Evolutionary conservation across 1,140 invertebrate species (phyloP).

Genomic region (Colletes gigas): DNA sequence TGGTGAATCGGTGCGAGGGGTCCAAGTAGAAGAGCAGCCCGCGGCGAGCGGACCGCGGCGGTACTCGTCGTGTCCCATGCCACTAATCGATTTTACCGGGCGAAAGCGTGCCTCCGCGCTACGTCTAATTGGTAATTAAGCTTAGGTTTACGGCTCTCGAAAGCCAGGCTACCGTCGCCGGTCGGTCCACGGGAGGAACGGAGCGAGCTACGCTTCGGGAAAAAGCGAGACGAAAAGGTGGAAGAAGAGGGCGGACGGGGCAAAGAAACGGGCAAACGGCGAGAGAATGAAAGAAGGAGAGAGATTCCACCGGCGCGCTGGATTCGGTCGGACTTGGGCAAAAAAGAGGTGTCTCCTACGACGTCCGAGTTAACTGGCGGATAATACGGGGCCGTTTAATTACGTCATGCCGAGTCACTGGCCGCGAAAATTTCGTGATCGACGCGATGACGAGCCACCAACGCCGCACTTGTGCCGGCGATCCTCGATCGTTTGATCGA

Average conservation of each 20-base stretch:
- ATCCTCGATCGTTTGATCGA: too few relatives aligned
- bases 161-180: conserved; percentile 59
- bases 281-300: conserved; percentile 36
- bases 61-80: conserved; percentile 69
- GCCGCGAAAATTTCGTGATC: not conserved
- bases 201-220: not conserved
- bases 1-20: conserved; percentile 38
- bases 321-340: not conserved
- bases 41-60: conserved; percentile 17
- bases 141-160: conserved; percentile 73
- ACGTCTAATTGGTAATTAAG: conserved; percentile 81
- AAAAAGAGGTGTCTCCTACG: conserved; percentile 49
- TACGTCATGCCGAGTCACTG: conserved; percentile 32
- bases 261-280: conserved; percentile 44
- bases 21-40: not conserved
- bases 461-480: not conserved
- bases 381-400: conserved; percentile 52
- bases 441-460: not conserved
- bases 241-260: not conserved
- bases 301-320: conserved; percentile 21
- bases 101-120: conserved; percentile 76
- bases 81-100: conserved; percentile 77
- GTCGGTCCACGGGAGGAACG: not conserved
- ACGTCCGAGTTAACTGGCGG: conserved; percentile 41
- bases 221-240: conserved; percentile 11